Percentiles rank a stretch among this genome's conserved stretches.
These are phyloP conservation scores for Zoanthus sansibaricus DNA, from an alignment of 92 coral and sea anemone genomes.

Conservation along the genomic window DNA sequence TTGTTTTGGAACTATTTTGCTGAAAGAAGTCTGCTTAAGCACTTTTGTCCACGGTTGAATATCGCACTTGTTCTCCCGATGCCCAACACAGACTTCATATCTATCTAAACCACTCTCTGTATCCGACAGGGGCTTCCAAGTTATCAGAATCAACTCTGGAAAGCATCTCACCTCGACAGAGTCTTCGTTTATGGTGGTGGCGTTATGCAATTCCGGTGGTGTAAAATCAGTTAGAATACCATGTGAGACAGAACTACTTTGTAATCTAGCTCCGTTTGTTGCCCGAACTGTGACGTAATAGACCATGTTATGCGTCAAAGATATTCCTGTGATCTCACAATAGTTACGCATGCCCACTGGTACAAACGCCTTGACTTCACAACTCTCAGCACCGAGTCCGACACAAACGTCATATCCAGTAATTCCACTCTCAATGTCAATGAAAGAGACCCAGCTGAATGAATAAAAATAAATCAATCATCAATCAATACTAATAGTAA, in stretches of 20 bases:
- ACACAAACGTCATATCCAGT: conserved; percentile 74
- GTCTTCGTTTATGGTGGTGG: conserved; percentile 49
- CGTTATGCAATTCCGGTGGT: conserved; percentile 69
- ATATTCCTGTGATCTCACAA: conserved; percentile 52
- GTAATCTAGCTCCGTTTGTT: conserved; percentile 76
- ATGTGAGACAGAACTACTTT: conserved; percentile 60
- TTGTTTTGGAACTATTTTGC: conserved; percentile 51
- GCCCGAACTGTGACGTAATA: conserved; percentile 78
- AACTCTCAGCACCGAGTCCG: conserved; percentile 58
- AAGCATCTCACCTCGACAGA: conserved; percentile 61
- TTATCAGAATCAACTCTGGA: conserved; percentile 65
- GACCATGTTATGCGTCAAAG: conserved; percentile 59
- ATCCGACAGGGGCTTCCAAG: conserved; percentile 85
- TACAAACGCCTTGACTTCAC: conserved; percentile 63
- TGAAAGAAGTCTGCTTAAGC: conserved; percentile 45
- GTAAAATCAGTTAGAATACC: conserved; percentile 74
- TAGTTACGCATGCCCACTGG: conserved; percentile 66
- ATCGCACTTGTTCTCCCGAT: conserved; percentile 69
- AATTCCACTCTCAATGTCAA: conserved; percentile 87
- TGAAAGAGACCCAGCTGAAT: conserved; percentile 79
- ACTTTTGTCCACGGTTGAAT: conserved; percentile 63
- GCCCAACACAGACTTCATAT: conserved; percentile 91
- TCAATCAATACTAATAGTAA: background rate
- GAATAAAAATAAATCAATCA: too few relatives aligned
- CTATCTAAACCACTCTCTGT: conserved; percentile 71